phyloP scores from a whole-genome alignment of 2,888 invertebrate genomes.

The Eutolmus rufibarbis region DNA sequence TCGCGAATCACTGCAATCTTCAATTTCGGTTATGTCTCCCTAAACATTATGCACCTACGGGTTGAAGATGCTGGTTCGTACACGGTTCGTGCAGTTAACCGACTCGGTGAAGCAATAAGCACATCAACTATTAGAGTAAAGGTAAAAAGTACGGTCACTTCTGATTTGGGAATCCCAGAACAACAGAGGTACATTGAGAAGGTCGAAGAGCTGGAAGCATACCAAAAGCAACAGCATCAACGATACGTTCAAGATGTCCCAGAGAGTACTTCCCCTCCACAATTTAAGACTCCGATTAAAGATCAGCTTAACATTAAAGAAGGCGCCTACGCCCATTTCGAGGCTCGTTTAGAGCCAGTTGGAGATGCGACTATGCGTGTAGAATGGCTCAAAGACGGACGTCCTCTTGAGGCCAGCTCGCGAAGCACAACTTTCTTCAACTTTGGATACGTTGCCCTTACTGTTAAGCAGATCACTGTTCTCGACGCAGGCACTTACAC shows the following conservation, averaged over 20 bases:
- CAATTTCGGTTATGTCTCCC: slow-evolving; percentile 99
- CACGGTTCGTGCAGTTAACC: slow-evolving; percentile 89
- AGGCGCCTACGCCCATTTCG: slow-evolving; percentile 94
- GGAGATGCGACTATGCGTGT: slow-evolving; percentile 89
- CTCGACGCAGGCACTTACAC: slow-evolving; percentile 91
- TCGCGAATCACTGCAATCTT: slow-evolving; percentile 96
- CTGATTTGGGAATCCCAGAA: slow-evolving; percentile 87
- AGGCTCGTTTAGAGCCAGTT: slow-evolving; percentile 91
- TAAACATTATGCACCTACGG: slow-evolving; percentile 98
- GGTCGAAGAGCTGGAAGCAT: slow-evolving; percentile 89
- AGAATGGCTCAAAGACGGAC: slow-evolving; percentile 93
- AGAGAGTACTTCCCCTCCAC: slow-evolving; percentile 80
- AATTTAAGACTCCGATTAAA: slow-evolving; percentile 88
- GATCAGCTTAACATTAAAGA: slow-evolving; percentile 87
- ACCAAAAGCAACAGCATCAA: slow-evolving; percentile 78
- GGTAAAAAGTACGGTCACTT: slow-evolving; percentile 82
- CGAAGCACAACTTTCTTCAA: slow-evolving; percentile 93
- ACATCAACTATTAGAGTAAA: slow-evolving; percentile 79
- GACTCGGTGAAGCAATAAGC: slow-evolving; percentile 88
- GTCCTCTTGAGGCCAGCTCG: slow-evolving; percentile 89
- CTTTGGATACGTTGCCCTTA: slow-evolving; percentile 93
- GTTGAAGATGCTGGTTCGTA: slow-evolving; percentile 97
- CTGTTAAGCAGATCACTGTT: slow-evolving; percentile 87
- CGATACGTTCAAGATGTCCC: slow-evolving; percentile 81
- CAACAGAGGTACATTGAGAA: slow-evolving; percentile 91